Evolutionary conservation across 2,888 invertebrate genomes (phyloP).

Genomic region (Noctua janthe): DNA sequence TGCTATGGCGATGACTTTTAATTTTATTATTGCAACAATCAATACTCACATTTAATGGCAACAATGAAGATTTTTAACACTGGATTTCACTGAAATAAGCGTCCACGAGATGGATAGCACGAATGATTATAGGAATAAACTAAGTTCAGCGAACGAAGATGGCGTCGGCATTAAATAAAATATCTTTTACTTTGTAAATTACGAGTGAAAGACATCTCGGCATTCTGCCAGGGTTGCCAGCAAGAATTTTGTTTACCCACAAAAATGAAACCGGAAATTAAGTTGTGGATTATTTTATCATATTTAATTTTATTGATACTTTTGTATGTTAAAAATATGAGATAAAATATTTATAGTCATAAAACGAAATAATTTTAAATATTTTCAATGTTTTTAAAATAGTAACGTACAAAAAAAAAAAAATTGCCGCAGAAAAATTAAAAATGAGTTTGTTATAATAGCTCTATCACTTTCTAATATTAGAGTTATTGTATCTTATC

Average conservation of each 20-base stretch:
- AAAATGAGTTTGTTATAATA: too few species aligned
- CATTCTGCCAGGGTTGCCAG: slow-evolving; percentile 59
- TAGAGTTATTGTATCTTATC: neutral
- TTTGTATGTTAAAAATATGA: neutral
- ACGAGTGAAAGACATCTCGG: slow-evolving; percentile 48
- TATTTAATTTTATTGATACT: neutral
- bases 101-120: slow-evolving; percentile 21
- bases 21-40: slow-evolving; percentile 87
- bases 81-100: slow-evolving; percentile 40
- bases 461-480: neutral
- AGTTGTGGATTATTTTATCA: neutral
- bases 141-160: slow-evolving; percentile 31
- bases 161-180: slow-evolving; percentile 56
- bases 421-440: neutral
- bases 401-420: neutral
- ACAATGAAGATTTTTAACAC: slow-evolving; percentile 74
- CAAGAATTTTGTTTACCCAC: slow-evolving; percentile 43
- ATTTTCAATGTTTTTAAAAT: neutral
- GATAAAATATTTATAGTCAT: neutral
- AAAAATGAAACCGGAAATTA: slow-evolving; percentile 7
- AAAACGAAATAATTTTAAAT: neutral
- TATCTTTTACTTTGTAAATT: slow-evolving; percentile 60
- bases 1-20: slow-evolving; percentile 77
- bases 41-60: slow-evolving; percentile 85
- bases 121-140: neutral